Base-by-base conservation (phyloP, 2,797 vertebrate genomes). In the Chelon labrosus region DNA sequence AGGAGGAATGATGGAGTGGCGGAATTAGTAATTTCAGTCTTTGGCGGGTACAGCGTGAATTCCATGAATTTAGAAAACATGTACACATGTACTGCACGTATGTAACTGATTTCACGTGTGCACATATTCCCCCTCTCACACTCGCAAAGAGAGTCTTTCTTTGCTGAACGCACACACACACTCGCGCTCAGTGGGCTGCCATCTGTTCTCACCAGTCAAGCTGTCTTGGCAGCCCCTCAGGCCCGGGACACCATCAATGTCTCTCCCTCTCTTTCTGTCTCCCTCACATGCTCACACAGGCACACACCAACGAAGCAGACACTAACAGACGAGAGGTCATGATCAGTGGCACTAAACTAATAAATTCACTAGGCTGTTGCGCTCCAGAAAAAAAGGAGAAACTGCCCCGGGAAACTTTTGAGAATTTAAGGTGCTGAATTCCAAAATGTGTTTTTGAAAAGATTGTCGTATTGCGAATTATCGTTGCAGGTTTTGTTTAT, bases 201-300 rank as follows among this genome's bases (percentile, higher is more conserved):
- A 91, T 93, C 91, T 93, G 91, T 86, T 91, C 86, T 85, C 89
- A 84, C 84, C 85, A 88, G 87, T 89, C 84, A 88, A 87, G 83
- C 85, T 89, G 85, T 83, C 83, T 83, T 90, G 86, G 90, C 89
- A 87, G 79, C 69, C 78, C 78, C 84, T 77, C 70, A 47, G 84
- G 83, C 80, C 76, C 76, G 75, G 63, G 75, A 83, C 57, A 52
- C 86, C 77, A 85, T 88, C 83, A 88, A 46, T 76, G 77, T 66
- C 72, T 75, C 66, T 64, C 56, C 10, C 54, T 58, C 20, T 56
- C 19, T 75, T 11, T 68, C 55, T 13, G 47, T 31, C 56, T 51
- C 27, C 25, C 27, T 63, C 55, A 47, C 65, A 77, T 65, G 66
- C 50, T 38, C 65, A 72, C 50, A 62, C 57, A 59, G 4, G 27